These are phyloP conservation scores for Akabosia matsudoensis DNA, from an alignment of 1,140 invertebrate species.

Conservation along the genomic window DNA sequence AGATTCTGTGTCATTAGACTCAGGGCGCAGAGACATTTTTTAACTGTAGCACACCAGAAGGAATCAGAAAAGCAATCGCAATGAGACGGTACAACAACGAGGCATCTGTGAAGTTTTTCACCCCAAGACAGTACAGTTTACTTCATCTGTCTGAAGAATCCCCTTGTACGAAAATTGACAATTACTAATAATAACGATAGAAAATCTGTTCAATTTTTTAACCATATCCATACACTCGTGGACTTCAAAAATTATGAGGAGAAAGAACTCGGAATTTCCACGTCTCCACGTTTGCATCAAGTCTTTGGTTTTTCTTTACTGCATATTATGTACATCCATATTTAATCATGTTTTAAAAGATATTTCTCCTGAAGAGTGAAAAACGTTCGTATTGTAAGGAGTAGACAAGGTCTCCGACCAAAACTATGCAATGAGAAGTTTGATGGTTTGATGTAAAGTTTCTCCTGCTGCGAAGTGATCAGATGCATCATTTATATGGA, in stretches of 20 bases:
- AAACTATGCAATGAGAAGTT: not conserved
- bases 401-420: not conserved
- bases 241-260: not conserved
- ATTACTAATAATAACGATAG: not conserved
- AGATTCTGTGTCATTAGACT: not conserved
- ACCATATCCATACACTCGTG: not conserved
- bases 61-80: too few species aligned
- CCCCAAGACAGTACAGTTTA: too few species aligned
- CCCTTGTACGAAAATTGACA: not conserved
- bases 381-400: too few species aligned
- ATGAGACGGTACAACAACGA: too few species aligned
- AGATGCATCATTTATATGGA: conserved; percentile 24
- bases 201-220: not conserved
- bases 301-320: too few species aligned
- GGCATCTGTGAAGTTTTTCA: not conserved
- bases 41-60: too few species aligned
- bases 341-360: too few species aligned
- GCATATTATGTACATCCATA: too few species aligned
- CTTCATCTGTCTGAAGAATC: too few species aligned
- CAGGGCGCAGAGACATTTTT: not conserved
- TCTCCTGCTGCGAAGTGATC: conserved; percentile 16
- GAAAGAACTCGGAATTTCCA: not conserved
- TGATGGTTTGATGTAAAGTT: conserved; percentile 23
- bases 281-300: not conserved
- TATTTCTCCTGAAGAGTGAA: too few species aligned